Conservation (phyloP, 2,113 vertebrate species). For the Psephotus haematonotus region DNA sequence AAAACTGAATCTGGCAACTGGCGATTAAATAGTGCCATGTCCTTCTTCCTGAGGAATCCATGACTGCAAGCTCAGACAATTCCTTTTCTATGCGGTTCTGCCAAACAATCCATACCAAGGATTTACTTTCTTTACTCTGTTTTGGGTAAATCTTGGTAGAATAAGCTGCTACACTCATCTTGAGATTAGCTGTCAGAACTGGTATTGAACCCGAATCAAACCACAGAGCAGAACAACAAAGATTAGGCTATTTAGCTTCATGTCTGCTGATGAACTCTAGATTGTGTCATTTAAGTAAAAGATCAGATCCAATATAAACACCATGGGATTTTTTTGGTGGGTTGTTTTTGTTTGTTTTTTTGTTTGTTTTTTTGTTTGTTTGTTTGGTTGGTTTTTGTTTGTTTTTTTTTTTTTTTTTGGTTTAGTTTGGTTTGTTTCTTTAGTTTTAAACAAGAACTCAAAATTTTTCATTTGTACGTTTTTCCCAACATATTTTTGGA, state of each 20-base stretch:
- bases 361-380: background rate
- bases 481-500: background rate
- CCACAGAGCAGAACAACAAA: background rate
- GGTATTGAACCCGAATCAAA: background rate
- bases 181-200: background rate
- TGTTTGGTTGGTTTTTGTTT: no score
- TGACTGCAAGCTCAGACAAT: background rate
- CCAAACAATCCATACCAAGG: background rate
- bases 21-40: background rate
- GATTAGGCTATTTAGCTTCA: background rate
- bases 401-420: no score
- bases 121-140: background rate
- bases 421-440: no score
- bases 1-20: background rate
- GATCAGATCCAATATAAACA: background rate
- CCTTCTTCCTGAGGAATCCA: background rate
- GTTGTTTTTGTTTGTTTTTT: background rate
- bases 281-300: background rate
- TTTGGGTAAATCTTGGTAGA: background rate
- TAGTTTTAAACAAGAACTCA: background rate
- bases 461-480: background rate
- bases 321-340: fast-evolving
- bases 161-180: background rate
- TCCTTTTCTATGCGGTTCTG: background rate
- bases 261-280: background rate